These are phyloP conservation scores for Sorex araneus DNA, from an alignment of 2,113 vertebrate species.

Conservation along the genomic window DNA sequence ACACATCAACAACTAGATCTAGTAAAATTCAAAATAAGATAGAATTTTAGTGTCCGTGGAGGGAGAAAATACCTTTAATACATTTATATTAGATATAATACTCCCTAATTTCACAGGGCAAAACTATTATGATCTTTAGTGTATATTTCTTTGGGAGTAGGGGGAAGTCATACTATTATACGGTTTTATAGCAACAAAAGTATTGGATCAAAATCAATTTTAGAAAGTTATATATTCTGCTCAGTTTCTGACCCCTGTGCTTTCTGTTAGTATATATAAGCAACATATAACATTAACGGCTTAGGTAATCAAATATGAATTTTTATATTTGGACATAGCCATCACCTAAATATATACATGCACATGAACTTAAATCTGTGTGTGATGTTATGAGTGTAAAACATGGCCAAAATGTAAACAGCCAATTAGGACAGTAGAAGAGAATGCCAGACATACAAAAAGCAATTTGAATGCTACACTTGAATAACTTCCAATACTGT, in stretches of 20 bases:
- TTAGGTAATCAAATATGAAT: neutral
- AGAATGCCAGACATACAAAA: neutral
- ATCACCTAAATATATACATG: neutral
- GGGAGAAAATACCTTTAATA: neutral
- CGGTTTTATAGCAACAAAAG: neutral
- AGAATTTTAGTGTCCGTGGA: neutral
- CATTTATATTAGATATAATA: neutral
- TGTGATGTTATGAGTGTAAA: neutral
- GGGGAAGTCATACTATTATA: neutral
- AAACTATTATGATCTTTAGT: neutral
- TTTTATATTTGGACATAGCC: neutral
- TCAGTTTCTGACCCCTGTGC: accelerated
- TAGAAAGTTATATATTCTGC: neutral
- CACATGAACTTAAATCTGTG: neutral
- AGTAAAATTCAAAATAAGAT: neutral
- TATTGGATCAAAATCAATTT: neutral
- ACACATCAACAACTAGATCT: neutral
- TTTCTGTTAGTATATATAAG: neutral
- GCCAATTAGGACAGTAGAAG: neutral
- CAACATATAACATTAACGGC: neutral
- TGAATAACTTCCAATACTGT: neutral
- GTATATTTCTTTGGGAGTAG: neutral
- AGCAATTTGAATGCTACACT: neutral
- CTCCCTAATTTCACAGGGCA: neutral
- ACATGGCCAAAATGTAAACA: neutral